Percentiles rank a stretch among this genome's conserved stretches.
Conservation (phyloP, 1,140 invertebrate genomes). For the Orchestia grillus region DNA sequence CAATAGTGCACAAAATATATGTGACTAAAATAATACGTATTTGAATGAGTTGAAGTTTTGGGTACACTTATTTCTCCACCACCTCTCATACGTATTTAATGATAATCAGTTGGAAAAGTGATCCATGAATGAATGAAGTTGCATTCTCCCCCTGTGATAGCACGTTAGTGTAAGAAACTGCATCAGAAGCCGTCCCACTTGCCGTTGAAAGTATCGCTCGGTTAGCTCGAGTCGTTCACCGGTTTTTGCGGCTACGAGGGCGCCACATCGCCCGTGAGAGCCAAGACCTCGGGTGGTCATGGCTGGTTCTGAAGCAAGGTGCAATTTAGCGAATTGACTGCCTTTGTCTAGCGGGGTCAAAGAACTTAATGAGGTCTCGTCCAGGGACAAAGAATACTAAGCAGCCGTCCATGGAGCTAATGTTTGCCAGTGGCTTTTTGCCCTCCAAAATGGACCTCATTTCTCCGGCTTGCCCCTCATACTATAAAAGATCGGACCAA, state of each 20-base stretch:
- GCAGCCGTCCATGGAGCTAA: constrained; percentile 33
- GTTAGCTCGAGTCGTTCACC: background rate
- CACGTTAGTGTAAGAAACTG: background rate
- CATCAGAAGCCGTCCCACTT: background rate
- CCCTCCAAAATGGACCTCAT: background rate
- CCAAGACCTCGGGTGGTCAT: background rate
- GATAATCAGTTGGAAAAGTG: too few relatives aligned
- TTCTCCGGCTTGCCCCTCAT: background rate
- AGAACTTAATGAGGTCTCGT: constrained; percentile 54
- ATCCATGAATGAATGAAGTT: too few relatives aligned
- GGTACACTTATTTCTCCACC: too few relatives aligned
- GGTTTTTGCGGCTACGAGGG: background rate
- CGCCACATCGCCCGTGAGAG: background rate
- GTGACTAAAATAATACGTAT: too few relatives aligned
- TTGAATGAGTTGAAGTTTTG: too few relatives aligned
- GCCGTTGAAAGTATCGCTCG: background rate
- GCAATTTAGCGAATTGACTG: constrained; percentile 38
- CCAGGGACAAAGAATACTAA: constrained; percentile 46
- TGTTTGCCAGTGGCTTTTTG: constrained; percentile 35
- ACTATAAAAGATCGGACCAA: constrained; percentile 2
- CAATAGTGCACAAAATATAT: too few relatives aligned
- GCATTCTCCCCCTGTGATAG: background rate
- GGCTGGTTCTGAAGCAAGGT: background rate
- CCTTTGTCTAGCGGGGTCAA: constrained; percentile 35
- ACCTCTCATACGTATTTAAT: too few relatives aligned